Evolutionary conservation across 2,888 invertebrate species (phyloP).

Genomic region (Exocentrus adspersus): DNA sequence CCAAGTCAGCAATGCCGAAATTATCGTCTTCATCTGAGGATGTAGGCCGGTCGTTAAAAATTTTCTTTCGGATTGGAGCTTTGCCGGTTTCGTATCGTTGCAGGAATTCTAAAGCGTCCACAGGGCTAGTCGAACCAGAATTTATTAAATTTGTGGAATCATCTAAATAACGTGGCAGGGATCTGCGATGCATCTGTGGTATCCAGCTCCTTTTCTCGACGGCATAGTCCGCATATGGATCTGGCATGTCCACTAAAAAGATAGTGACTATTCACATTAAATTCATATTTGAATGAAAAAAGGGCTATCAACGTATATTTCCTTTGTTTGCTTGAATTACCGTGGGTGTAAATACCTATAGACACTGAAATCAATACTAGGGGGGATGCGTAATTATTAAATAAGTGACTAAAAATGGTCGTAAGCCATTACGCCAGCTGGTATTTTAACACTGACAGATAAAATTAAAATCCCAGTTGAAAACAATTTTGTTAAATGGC

Average conservation of each 20-base stretch:
- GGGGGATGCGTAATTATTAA: not conserved
- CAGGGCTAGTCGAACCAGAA: too few species aligned
- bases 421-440: not conserved
- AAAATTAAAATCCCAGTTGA: not conserved
- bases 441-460: not conserved
- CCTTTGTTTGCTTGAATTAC: too few species aligned
- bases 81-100: conserved; percentile 43
- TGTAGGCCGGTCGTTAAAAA: conserved; percentile 10
- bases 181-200: conserved; percentile 60
- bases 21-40: conserved; percentile 7
- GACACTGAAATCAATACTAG: too few species aligned
- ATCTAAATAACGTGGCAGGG: conserved; percentile 57
- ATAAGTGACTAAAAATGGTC: too few species aligned
- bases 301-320: too few species aligned
- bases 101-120: conserved; percentile 53
- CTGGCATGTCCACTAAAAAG: conserved; percentile 58
- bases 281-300: too few species aligned
- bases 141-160: conserved; percentile 56
- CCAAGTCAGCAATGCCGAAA: conserved; percentile 45
- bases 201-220: conserved; percentile 57
- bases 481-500: not conserved
- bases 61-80: conserved; percentile 28
- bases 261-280: conserved; percentile 17
- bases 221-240: conserved; percentile 57
- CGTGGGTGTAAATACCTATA: too few species aligned